A percentile compares a stretch with the other conserved stretches of the same genome.
Conservation (phyloP, 2,888 invertebrate species). For the Escarpia spicata region DNA sequence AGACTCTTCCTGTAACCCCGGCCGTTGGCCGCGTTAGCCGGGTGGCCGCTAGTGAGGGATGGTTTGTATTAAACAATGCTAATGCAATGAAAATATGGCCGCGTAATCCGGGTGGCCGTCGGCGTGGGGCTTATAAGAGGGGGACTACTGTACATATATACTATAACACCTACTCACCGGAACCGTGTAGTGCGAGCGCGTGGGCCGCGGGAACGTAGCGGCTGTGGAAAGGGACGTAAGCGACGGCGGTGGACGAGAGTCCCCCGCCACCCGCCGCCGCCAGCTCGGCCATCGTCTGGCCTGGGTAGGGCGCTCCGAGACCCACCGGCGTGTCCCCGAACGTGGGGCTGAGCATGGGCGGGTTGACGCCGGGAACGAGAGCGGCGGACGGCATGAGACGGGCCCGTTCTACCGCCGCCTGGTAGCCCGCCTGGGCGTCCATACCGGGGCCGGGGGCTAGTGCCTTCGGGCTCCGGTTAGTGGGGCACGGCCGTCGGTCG, state of each 20-base stretch:
- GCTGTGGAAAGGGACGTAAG: neutral
- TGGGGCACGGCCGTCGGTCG: neutral
- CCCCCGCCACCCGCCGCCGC: conserved; percentile 4
- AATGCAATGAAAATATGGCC: too few relatives aligned
- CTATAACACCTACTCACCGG: neutral
- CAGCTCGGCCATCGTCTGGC: conserved; percentile 16
- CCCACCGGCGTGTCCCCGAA: neutral
- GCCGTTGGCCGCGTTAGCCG: too few relatives aligned
- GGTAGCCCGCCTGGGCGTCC: neutral
- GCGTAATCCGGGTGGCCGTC: too few relatives aligned
- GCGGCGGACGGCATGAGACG: conserved; percentile 1
- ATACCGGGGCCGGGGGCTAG: neutral
- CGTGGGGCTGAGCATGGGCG: neutral
- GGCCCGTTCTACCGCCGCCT: neutral
- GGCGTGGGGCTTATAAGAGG: too few relatives aligned
- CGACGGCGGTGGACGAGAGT: neutral
- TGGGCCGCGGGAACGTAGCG: neutral
- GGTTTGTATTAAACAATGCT: too few relatives aligned
- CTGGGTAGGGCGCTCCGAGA: neutral
- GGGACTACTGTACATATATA: too few relatives aligned
- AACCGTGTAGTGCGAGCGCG: neutral
- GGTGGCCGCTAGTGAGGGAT: too few relatives aligned
- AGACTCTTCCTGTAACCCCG: too few relatives aligned
- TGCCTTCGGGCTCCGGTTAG: neutral
- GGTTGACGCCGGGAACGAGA: neutral